Conservation (phyloP, 2,888 invertebrate species). For the Erebia ligea region DNA sequence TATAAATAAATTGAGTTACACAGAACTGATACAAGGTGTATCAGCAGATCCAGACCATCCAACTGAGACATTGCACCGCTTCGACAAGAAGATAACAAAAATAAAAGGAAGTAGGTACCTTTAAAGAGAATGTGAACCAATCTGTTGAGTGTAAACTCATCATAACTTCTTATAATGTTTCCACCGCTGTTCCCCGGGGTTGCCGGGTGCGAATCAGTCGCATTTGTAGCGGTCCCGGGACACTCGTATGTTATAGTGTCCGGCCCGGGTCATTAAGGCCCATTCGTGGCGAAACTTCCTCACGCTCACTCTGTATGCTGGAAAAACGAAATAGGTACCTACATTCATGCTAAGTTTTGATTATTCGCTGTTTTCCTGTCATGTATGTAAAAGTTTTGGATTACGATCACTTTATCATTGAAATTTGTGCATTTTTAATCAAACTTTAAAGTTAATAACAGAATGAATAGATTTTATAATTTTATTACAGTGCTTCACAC, state of each 20-base stretch:
- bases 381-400: neutral
- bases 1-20: too few species aligned
- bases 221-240: constrained; percentile 51
- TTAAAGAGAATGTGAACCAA: constrained; percentile 23
- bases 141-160: constrained; percentile 44
- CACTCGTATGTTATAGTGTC: constrained; percentile 61
- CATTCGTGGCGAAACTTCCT: constrained; percentile 57
- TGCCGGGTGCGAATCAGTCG: constrained; percentile 58
- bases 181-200: constrained; percentile 55
- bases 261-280: constrained; percentile 68
- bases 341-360: constrained; percentile 8
- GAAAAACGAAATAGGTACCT: constrained; percentile 9
- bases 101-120: neutral
- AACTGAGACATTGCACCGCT: neutral
- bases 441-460: neutral
- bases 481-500: too few species aligned
- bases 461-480: too few species aligned
- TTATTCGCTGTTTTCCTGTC: constrained; percentile 3
- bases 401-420: neutral
- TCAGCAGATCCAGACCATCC: neutral
- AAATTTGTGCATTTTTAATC: neutral
- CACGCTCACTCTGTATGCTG: constrained; percentile 6
- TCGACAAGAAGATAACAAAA: neutral
- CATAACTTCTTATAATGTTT: constrained; percentile 58
- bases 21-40: neutral